A percentile compares a stretch with the other conserved stretches of the same genome.
phyloP scores from a whole-genome alignment of 2,797 vertebrate species.

The Triplophysa bombifrons region DNA sequence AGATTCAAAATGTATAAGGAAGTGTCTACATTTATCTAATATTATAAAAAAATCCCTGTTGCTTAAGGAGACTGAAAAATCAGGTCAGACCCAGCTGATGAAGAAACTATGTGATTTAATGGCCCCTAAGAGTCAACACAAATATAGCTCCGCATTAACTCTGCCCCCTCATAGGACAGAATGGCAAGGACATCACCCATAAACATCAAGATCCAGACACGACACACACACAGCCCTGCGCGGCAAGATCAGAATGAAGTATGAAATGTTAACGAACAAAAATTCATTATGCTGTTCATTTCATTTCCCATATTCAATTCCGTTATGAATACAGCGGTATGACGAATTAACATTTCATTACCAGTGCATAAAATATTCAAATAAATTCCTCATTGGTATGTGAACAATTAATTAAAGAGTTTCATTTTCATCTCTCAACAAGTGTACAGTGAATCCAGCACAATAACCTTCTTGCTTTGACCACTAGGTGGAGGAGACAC shows the following conservation, averaged over 20 bases:
- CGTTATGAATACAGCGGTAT: background rate
- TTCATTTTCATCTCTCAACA: background rate
- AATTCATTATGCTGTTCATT: constrained; percentile 16
- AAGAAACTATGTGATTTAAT: constrained; percentile 82
- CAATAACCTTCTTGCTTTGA: constrained; percentile 23
- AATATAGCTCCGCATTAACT: constrained; percentile 76
- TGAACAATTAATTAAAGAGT: constrained; percentile 15
- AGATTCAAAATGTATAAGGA: background rate
- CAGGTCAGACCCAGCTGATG: constrained; percentile 76
- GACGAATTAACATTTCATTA: constrained; percentile 9
- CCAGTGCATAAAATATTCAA: background rate
- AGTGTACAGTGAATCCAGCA: constrained; percentile 9
- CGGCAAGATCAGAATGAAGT: background rate
- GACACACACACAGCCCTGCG: background rate
- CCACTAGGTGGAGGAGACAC: constrained; percentile 72
- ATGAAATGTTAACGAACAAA: background rate
- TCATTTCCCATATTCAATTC: background rate
- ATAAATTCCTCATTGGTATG: background rate
- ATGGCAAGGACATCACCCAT: constrained; percentile 67
- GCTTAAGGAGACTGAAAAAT: constrained; percentile 74
- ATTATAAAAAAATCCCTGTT: constrained; percentile 44
- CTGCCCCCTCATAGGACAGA: constrained; percentile 66
- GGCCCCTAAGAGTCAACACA: constrained; percentile 76
- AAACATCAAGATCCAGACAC: constrained; percentile 57
- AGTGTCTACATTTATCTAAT: constrained; percentile 41